Evolutionary conservation across 2,888 invertebrate genomes (phyloP), one percentile per base, ranked within the genome.

Genomic region (Bedellia somnulentella): DNA sequence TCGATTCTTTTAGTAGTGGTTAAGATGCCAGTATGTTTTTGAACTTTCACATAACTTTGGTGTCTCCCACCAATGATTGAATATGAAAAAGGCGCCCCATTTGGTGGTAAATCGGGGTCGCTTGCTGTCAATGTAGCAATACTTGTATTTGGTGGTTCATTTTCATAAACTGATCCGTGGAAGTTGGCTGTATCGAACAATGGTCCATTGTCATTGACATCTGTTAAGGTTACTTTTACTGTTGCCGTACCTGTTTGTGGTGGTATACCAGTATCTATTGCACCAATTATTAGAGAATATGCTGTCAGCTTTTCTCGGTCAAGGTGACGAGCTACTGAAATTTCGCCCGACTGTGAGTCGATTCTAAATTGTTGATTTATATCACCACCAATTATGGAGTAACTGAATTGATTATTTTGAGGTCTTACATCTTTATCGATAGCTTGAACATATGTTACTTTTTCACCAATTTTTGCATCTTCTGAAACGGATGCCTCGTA

Each of bases 181-280:
- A 87, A 80, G 39, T 82, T 82, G 1, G 80, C 68, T 0, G 85
- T 76, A 39, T 87, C 86, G 48, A 96, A 92, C 18, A 83, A 66
- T 0, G 95, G 96, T 0, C 91, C 92, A 52, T 95, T 95, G 50
- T 96, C 95, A 52, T 96, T 96, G n/a, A 93, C 81, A 56, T 96
- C 95, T 5, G 82, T 79, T 1, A 96, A 54, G 14, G 83, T 80
- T 30, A 96, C 86, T 52, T 83, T 85, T 0, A 96, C 88, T 1
- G 84, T 83, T 1, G 93, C 81, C 0, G 90, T 91, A n/a, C 93
- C 95, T 26, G 93, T 94, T 68, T 93, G 92, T 2, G 93, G 92
- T 2, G 94, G 94, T 8, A 80, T 57, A 1, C 94, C 94, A 4
- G 87, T 90, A 49, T 94, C 94, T 33, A 93, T 91, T 2, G 92